Conservation (phyloP, 2,797 vertebrate species). For the Lepilemur ruficaudatus region DNA sequence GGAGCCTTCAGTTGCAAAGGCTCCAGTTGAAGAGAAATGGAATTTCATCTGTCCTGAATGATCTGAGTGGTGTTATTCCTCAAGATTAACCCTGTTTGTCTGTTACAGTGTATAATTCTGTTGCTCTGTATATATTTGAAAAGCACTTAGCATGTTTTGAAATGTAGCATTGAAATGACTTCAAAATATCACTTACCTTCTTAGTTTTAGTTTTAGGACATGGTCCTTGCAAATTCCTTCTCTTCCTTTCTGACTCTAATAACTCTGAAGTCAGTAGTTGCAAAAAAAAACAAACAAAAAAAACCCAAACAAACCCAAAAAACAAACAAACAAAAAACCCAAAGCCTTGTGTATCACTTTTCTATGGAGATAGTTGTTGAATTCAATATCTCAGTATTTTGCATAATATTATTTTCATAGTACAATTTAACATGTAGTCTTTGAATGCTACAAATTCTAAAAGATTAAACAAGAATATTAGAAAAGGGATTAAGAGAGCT, state of each 20-base stretch:
- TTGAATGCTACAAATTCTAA: neutral
- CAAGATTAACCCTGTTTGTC: neutral
- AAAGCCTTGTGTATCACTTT: neutral
- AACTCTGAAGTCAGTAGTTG: neutral
- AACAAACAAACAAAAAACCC: neutral
- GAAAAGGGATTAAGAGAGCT: neutral
- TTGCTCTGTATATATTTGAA: neutral
- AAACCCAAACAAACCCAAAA: neutral
- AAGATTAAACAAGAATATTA: conserved; percentile 4
- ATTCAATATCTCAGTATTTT: neutral
- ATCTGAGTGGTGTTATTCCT: neutral
- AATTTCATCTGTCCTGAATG: neutral
- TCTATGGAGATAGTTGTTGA: neutral
- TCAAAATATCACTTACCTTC: neutral
- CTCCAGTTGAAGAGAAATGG: neutral
- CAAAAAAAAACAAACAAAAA: neutral
- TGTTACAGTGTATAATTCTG: neutral
- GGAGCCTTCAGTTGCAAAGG: neutral
- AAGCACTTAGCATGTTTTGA: neutral
- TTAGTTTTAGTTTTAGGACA: neutral
- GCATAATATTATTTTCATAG: neutral
- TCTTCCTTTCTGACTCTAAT: neutral
- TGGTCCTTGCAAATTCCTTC: neutral
- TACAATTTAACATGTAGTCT: neutral
- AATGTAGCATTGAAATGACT: conserved; percentile 7